Conservation (phyloP, 2,888 invertebrate species). For the Eristalis intricaria region DNA sequence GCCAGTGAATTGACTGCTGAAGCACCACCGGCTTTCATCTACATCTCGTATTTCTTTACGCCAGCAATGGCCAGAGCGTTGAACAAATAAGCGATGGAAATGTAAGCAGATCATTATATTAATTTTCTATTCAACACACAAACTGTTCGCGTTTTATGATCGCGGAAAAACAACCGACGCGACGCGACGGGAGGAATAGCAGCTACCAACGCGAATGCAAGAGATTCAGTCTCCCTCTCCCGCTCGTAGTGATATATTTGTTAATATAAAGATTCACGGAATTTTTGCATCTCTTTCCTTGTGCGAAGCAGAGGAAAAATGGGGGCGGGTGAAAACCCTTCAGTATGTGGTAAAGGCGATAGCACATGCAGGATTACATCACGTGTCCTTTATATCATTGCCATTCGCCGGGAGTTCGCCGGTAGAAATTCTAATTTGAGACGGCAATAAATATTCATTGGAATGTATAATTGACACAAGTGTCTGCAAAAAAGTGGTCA, state of each 20-base stretch:
- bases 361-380: slow-evolving; percentile 45
- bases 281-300: slow-evolving; percentile 36
- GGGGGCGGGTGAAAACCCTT: no score
- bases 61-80: not conserved
- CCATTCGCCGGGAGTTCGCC: not conserved
- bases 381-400: slow-evolving; percentile 49
- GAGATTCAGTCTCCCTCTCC: slow-evolving; percentile 20
- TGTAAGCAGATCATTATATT: not conserved
- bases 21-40: slow-evolving; percentile 1
- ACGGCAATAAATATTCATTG: slow-evolving; percentile 68
- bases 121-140: not conserved
- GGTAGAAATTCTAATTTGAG: slow-evolving; percentile 59
- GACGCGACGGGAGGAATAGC: not conserved
- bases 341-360: not conserved
- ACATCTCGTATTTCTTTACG: not conserved
- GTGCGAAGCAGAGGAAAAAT: not conserved
- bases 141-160: not conserved
- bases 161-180: not conserved
- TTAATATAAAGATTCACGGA: slow-evolving; percentile 53
- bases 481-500: slow-evolving; percentile 44
- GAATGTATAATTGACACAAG: slow-evolving; percentile 69
- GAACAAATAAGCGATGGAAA: not conserved
- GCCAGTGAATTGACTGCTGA: slow-evolving; percentile 19
- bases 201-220: not conserved
- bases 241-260: slow-evolving; percentile 58